Percentiles rank a stretch among this genome's conserved stretches.
These are phyloP conservation scores for Coptodon bakossiorum DNA, from an alignment of 2,113 vertebrate genomes.

Conservation along the genomic window DNA sequence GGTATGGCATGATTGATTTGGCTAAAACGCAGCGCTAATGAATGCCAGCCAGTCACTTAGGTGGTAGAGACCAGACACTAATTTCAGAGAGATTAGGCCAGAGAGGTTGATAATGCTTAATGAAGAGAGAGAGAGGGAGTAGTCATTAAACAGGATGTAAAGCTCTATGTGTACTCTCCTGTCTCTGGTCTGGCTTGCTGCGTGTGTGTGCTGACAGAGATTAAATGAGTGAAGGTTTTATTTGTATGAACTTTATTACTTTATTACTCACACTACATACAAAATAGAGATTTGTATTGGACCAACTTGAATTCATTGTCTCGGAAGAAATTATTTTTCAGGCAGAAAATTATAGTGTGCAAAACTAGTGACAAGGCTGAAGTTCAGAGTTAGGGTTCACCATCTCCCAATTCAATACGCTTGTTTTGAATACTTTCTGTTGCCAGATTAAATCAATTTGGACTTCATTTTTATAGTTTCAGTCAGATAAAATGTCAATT, in stretches of 20 bases:
- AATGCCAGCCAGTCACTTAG: conserved; percentile 74
- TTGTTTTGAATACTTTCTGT: neutral
- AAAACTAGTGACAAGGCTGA: neutral
- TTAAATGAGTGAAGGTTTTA: neutral
- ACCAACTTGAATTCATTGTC: neutral
- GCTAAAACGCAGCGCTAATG: conserved; percentile 72
- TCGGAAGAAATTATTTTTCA: neutral
- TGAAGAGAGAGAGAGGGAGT: conserved; percentile 50
- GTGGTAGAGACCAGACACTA: conserved; percentile 63
- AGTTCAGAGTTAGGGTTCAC: neutral
- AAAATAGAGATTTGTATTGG: neutral
- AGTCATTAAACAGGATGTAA: conserved; percentile 23
- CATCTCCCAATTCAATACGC: neutral
- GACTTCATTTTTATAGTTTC: neutral
- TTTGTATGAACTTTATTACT: conserved; percentile 4
- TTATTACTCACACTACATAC: neutral
- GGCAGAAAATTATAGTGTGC: neutral
- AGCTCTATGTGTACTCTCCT: neutral
- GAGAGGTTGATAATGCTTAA: conserved; percentile 70
- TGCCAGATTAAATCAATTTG: neutral
- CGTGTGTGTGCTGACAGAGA: neutral
- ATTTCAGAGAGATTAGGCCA: conserved; percentile 74
- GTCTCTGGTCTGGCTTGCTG: neutral
- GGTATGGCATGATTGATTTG: conserved; percentile 72
- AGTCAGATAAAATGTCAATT: neutral